These are phyloP conservation scores for Haplochromis burtoni DNA, from an alignment of 2,113 vertebrate species.

Conservation along the genomic window DNA sequence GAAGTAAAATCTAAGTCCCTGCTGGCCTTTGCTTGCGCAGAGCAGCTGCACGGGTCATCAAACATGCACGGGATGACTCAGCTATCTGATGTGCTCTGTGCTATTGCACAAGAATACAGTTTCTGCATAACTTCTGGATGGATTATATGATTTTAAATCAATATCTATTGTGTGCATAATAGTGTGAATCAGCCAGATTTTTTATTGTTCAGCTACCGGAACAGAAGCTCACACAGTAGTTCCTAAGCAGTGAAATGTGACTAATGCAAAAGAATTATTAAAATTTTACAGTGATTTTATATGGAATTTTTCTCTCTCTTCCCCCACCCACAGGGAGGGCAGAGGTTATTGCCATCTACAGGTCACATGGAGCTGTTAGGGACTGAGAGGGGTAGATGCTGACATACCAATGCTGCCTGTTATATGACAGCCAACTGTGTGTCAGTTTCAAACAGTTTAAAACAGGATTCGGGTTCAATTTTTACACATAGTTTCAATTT, in stretches of 20 bases:
- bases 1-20: not conserved
- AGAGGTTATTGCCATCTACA: not conserved
- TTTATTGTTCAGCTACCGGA: not conserved
- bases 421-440: not conserved
- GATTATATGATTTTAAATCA: not conserved
- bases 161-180: not conserved
- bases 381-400: not conserved
- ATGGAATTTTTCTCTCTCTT: not conserved
- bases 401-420: not conserved
- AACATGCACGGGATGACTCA: slow-evolving; percentile 40
- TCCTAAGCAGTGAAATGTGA: not conserved
- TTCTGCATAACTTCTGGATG: not conserved
- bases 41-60: not conserved
- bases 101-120: not conserved
- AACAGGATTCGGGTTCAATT: not conserved
- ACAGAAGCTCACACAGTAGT: not conserved
- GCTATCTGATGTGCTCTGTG: slow-evolving; percentile 4
- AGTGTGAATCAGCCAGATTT: slow-evolving; percentile 8
- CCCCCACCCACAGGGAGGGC: not conserved
- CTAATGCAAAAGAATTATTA: not conserved
- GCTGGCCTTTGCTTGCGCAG: not conserved
- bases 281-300: not conserved
- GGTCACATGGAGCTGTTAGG: not conserved
- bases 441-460: not conserved
- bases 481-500: not conserved